phyloP scores from a whole-genome alignment of 1,140 invertebrate species.

The Elysia chlorotica region DNA sequence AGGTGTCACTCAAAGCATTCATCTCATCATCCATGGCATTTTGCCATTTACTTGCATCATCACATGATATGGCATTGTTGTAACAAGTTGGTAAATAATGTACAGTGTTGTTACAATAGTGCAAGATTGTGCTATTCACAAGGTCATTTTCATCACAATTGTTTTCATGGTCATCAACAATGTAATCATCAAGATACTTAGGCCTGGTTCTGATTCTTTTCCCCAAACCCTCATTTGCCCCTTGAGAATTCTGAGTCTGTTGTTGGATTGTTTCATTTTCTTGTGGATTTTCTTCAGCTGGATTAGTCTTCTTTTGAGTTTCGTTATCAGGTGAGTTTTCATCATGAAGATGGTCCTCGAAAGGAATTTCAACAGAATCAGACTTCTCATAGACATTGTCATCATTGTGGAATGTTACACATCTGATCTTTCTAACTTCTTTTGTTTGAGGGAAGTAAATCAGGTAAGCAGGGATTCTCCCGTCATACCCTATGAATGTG shows the following conservation, averaged over 20 bases:
- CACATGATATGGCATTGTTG: constrained; percentile 13
- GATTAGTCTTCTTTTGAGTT: neutral
- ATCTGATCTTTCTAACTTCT: constrained; percentile 11
- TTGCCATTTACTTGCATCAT: constrained; percentile 45
- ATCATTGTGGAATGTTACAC: constrained; percentile 5
- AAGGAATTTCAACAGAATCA: constrained; percentile 2
- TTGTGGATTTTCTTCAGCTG: neutral
- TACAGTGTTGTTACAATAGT: neutral
- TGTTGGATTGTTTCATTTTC: neutral
- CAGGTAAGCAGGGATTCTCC: neutral
- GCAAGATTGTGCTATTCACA: neutral
- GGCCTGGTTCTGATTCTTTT: constrained; percentile 3
- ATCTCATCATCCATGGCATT: constrained; percentile 58
- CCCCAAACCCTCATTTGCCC: neutral
- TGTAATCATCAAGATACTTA: constrained; percentile 3
- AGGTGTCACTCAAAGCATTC: constrained; percentile 53
- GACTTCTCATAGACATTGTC: neutral
- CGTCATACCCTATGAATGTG: neutral
- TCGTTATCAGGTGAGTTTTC: neutral
- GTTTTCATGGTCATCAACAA: neutral
- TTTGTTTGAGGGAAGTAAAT: neutral
- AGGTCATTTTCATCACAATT: constrained; percentile 5
- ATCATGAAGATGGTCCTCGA: neutral
- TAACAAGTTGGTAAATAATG: neutral
- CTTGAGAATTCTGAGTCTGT: neutral